Conservation (phyloP, 2,797 vertebrate species). For the Crypturellus tataupa region DNA sequence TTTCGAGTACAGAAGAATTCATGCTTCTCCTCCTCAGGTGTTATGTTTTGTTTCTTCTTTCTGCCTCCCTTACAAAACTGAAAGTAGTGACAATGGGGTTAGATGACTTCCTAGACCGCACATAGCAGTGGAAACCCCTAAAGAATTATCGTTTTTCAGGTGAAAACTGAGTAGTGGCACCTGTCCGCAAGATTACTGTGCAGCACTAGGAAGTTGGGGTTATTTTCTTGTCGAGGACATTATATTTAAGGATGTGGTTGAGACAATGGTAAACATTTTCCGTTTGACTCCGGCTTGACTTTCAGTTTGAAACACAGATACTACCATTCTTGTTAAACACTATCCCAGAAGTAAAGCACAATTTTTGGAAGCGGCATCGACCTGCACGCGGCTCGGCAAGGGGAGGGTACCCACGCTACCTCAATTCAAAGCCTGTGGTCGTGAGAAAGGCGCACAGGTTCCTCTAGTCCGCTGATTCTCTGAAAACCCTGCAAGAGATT, state of each 20-base stretch:
- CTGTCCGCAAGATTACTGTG: background rate
- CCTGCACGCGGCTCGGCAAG: background rate
- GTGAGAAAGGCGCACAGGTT: background rate
- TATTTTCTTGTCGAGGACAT: background rate
- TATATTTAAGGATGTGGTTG: slow-evolving; percentile 57
- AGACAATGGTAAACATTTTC: slow-evolving; percentile 42
- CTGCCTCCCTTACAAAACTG: background rate
- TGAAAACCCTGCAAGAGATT: background rate
- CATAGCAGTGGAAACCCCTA: background rate
- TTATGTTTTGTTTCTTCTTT: slow-evolving; percentile 43
- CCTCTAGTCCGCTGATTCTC: background rate
- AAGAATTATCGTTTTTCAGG: slow-evolving; percentile 11
- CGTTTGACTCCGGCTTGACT: slow-evolving; percentile 60
- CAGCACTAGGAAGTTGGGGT: background rate
- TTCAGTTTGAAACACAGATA: slow-evolving; percentile 56
- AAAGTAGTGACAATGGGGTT: background rate
- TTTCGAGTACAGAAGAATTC: background rate
- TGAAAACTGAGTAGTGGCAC: slow-evolving; percentile 23
- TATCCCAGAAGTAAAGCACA: slow-evolving; percentile 46
- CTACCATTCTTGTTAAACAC: slow-evolving; percentile 31
- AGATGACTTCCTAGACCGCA: background rate
- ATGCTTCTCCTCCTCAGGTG: background rate
- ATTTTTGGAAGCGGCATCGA: slow-evolving; percentile 32
- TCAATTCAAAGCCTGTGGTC: background rate
- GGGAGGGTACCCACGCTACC: background rate